These are phyloP conservation scores for Rhegmatorhina hoffmannsi DNA, from an alignment of 2,113 vertebrate genomes.

Conservation along the genomic window DNA sequence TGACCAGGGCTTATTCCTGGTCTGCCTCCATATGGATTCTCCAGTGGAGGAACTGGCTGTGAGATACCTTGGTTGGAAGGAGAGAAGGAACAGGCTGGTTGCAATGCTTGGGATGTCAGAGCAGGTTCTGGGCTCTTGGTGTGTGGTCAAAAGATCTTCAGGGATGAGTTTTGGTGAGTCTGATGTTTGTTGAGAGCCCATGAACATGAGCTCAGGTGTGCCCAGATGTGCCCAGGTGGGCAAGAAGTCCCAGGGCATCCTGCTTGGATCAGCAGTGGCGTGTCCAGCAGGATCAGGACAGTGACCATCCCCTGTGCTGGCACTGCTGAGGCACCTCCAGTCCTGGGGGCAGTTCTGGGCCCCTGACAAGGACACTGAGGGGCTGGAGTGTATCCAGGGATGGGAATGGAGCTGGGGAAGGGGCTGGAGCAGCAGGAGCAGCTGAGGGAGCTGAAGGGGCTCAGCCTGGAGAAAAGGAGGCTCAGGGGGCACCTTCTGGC, in stretches of 20 bases:
- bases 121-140: background rate
- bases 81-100: background rate
- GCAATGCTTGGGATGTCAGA: background rate
- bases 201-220: background rate
- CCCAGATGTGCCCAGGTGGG: background rate
- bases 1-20: background rate
- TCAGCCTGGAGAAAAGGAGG: background rate
- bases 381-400: accelerated
- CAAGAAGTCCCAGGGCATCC: background rate
- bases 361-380: accelerated
- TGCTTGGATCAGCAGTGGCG: background rate
- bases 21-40: background rate
- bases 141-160: background rate
- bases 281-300: background rate
- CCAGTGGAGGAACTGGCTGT: background rate
- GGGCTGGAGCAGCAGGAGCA: accelerated
- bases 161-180: background rate
- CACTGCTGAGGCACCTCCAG: background rate
- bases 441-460: background rate
- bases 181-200: background rate
- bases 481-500: background rate
- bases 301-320: background rate
- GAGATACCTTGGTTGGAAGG: background rate
- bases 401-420: background rate
- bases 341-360: background rate